These are phyloP conservation scores for Eretmochelys imbricata DNA, from an alignment of 2,113 vertebrate species.

Conservation along the genomic window DNA sequence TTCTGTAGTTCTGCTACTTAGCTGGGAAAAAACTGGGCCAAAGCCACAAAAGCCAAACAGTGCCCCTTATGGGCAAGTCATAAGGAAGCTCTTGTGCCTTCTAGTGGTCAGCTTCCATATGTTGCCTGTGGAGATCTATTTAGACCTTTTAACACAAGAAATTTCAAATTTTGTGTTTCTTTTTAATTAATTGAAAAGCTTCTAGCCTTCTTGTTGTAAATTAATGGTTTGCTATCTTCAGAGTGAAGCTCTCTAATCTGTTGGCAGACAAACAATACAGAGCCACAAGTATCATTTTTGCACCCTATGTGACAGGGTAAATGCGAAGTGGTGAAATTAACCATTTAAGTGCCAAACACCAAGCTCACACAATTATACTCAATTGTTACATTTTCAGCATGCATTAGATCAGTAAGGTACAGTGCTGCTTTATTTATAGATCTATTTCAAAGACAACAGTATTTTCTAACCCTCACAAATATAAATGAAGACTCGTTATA, in stretches of 20 bases:
- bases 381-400: background rate
- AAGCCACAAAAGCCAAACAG: background rate
- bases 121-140: accelerated
- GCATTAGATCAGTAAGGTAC: background rate
- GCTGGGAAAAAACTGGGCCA: accelerated
- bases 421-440: background rate
- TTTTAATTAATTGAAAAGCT: background rate
- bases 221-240: background rate
- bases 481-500: background rate
- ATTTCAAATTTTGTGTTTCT: background rate
- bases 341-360: background rate
- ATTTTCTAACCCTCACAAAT: background rate
- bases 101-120: background rate
- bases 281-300: background rate
- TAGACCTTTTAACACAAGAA: background rate
- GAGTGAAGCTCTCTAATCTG: background rate
- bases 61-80: accelerated
- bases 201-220: background rate
- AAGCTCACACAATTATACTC: background rate
- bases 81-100: background rate
- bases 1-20: background rate
- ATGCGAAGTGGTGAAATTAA: background rate
- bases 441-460: accelerated
- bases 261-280: background rate
- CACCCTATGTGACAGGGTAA: background rate